Percentiles rank a stretch among this genome's conserved stretches.
Conservation (phyloP, 2,888 invertebrate genomes). For the Temnothorax unifasciatus region DNA sequence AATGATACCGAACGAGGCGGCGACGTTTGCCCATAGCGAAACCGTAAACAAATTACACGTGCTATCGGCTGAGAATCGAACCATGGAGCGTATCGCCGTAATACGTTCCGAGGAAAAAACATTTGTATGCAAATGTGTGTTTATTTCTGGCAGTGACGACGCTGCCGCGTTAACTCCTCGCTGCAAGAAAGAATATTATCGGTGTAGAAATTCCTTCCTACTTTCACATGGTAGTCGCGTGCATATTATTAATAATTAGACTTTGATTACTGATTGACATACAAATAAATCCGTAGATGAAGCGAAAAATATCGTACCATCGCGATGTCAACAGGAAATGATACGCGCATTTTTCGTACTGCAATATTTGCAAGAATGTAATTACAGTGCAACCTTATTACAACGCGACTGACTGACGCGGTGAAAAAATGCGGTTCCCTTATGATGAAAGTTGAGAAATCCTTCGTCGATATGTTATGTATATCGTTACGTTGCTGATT, state of each 20-base stretch:
- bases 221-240: not conserved
- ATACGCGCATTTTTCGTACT: not conserved
- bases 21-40: not conserved
- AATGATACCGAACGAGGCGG: not conserved
- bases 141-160: constrained; percentile 15
- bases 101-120: constrained; percentile 26
- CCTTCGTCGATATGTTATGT: not conserved
- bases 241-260: not conserved
- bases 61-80: not conserved
- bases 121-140: constrained; percentile 48
- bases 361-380: not conserved
- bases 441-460: constrained; percentile 17
- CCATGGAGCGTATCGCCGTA: not conserved
- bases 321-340: not conserved
- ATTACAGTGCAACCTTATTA: not conserved
- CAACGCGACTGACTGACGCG: too few relatives aligned
- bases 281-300: not conserved
- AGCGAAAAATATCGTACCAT: not conserved
- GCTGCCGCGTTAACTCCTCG: not conserved
- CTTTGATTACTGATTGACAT: not conserved
- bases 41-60: not conserved
- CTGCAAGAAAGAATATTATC: not conserved
- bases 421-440: not conserved
- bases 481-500: not conserved
- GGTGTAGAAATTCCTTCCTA: not conserved